Conservation (phyloP, 2,888 invertebrate species). For the Trachelus iudaicus region DNA sequence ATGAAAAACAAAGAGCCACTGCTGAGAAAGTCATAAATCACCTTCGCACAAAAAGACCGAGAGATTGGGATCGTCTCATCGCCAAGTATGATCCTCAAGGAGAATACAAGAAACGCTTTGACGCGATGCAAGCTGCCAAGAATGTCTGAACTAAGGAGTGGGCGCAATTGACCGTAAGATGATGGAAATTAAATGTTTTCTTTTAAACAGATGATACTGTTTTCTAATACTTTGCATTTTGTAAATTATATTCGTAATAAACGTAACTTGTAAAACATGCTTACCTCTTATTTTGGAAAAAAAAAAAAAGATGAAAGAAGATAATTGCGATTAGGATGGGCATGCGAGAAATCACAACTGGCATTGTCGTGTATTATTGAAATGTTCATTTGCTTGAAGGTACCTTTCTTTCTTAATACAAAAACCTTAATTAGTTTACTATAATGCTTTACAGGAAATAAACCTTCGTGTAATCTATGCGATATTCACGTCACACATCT, state of each 20-base stretch:
- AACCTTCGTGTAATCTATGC: neutral
- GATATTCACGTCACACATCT: neutral
- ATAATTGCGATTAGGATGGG: neutral
- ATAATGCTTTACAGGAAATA: neutral
- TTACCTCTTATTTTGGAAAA: neutral
- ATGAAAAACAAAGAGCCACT: constrained; percentile 73
- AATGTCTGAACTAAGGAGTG: constrained; percentile 2
- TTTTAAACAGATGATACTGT: neutral
- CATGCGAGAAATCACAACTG: neutral
- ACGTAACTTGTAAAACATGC: neutral
- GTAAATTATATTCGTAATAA: neutral
- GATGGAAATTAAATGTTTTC: neutral
- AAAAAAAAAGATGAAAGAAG: neutral
- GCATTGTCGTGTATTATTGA: neutral
- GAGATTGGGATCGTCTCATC: constrained; percentile 76
- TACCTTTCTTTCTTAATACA: neutral
- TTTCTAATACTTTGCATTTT: neutral
- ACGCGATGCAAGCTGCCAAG: constrained; percentile 35
- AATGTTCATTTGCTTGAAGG: neutral
- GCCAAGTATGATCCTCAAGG: constrained; percentile 80
- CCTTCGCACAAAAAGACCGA: constrained; percentile 72
- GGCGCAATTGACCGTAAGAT: neutral
- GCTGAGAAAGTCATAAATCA: constrained; percentile 78
- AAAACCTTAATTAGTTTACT: neutral
- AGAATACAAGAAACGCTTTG: constrained; percentile 70